Percentiles rank a stretch among this genome's conserved stretches.
Evolutionary conservation across 2,113 vertebrate genomes (phyloP).

Genomic region (Mustela lutreola): DNA sequence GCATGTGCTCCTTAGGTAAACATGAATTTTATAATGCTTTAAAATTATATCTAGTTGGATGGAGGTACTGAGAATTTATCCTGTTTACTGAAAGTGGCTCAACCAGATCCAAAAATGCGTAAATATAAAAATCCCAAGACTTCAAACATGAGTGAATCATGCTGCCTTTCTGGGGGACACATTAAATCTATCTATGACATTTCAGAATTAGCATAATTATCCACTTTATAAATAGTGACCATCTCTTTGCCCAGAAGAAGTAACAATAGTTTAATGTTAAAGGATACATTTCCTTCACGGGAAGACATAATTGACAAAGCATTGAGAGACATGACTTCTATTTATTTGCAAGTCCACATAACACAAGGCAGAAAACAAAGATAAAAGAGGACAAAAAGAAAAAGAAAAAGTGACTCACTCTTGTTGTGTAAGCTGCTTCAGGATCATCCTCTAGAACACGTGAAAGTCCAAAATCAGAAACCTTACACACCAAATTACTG

Average conservation of each 20-base stretch:
- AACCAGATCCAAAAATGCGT: not conserved
- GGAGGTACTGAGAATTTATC: not conserved
- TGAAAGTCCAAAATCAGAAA: constrained; percentile 98
- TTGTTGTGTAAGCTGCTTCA: constrained; percentile 92
- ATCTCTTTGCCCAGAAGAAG: not conserved
- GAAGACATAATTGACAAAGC: not conserved
- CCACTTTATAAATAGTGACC: not conserved
- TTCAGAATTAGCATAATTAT: not conserved
- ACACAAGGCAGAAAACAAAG: not conserved
- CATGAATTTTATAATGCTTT: not conserved
- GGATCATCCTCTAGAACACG: constrained; percentile 95
- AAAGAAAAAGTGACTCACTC: constrained; percentile 85
- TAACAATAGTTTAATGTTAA: not conserved
- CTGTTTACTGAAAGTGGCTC: not conserved
- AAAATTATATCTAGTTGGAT: not conserved
- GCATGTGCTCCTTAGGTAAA: not conserved
- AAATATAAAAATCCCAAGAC: not conserved
- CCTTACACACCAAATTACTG: constrained; percentile 96
- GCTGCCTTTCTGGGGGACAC: fast-evolving
- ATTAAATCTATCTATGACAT: not conserved
- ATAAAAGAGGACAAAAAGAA: not conserved
- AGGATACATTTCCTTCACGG: not conserved
- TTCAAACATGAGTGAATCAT: not conserved
- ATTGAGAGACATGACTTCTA: not conserved
- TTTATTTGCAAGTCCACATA: not conserved